A percentile compares a stretch with the other conserved stretches of the same genome.
phyloP scores from a whole-genome alignment of 1,140 invertebrate species.

The Ceratitis capitata region DNA sequence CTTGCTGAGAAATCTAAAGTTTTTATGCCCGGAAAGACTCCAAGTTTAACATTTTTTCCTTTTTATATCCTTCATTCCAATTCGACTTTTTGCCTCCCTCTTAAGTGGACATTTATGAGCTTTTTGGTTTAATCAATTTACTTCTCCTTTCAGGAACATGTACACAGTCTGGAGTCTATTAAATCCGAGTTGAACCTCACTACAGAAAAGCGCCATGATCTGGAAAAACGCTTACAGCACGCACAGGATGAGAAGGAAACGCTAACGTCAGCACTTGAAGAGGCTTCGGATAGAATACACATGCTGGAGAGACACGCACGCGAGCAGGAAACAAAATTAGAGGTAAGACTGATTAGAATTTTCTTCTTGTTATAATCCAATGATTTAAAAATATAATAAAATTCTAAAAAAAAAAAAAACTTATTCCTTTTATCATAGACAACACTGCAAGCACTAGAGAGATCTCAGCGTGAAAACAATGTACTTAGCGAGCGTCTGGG shows the following conservation, averaged over 20 bases:
- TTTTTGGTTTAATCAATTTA: too few species aligned
- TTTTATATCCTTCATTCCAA: too few species aligned
- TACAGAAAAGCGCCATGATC: constrained; percentile 83
- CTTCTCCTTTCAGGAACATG: constrained; percentile 76
- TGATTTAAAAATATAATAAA: not conserved
- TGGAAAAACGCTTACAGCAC: constrained; percentile 81
- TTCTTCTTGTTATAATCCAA: not conserved
- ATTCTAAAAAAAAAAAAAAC: not conserved
- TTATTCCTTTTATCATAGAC: constrained; percentile 50
- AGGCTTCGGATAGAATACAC: constrained; percentile 87
- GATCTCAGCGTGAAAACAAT: constrained; percentile 72
- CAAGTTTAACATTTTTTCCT: too few species aligned
- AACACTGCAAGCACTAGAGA: constrained; percentile 71
- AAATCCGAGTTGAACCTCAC: constrained; percentile 88
- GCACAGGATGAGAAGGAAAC: constrained; percentile 82
- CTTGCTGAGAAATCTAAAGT: too few species aligned
- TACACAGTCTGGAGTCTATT: constrained; percentile 86
- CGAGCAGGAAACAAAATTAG: constrained; percentile 77
- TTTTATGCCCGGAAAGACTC: too few species aligned
- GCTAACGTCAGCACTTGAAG: constrained; percentile 81
- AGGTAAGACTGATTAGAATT: constrained; percentile 49
- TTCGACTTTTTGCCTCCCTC: too few species aligned
- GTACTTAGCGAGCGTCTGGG: constrained; percentile 72
- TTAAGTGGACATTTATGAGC: too few species aligned
- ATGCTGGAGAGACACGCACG: constrained; percentile 84